Conservation (phyloP, 2,113 vertebrate species). For the Leptosomus discolor region DNA sequence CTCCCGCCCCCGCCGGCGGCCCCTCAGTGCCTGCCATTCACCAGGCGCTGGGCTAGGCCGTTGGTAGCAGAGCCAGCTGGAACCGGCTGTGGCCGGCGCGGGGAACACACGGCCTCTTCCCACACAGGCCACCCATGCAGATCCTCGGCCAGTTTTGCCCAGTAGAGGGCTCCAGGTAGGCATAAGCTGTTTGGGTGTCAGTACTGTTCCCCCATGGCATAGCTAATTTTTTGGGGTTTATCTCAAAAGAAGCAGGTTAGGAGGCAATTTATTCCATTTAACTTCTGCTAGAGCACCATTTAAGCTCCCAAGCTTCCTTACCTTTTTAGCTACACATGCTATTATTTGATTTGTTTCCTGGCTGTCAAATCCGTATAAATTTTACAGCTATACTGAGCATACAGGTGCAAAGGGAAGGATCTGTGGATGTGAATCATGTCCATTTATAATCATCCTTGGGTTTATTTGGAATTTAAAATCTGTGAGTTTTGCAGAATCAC, state of each 20-base stretch:
- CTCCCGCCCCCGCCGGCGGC: fast-evolving
- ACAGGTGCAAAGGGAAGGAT: neutral
- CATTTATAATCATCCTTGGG: neutral
- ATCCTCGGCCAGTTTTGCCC: fast-evolving
- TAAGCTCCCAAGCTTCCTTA: neutral
- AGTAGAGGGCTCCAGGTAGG: too few species aligned
- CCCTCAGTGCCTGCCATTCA: neutral
- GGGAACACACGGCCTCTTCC: too few species aligned
- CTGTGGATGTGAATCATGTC: neutral
- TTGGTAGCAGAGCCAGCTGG: fast-evolving
- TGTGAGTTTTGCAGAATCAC: neutral
- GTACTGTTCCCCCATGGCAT: fast-evolving
- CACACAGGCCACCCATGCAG: fast-evolving
- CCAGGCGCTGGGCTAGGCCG: fast-evolving
- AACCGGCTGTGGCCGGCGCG: fast-evolving
- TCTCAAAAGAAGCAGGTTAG: neutral
- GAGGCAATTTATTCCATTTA: neutral
- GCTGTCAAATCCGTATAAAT: neutral
- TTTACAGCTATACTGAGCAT: neutral
- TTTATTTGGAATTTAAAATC: neutral
- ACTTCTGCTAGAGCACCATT: neutral
- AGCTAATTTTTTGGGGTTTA: neutral
- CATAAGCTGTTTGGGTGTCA: too few species aligned
- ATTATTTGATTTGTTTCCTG: neutral
- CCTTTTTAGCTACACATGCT: neutral